These are phyloP conservation scores for Acrossocheilus fasciatus DNA, from an alignment of 2,797 vertebrate genomes.

Conservation along the genomic window DNA sequence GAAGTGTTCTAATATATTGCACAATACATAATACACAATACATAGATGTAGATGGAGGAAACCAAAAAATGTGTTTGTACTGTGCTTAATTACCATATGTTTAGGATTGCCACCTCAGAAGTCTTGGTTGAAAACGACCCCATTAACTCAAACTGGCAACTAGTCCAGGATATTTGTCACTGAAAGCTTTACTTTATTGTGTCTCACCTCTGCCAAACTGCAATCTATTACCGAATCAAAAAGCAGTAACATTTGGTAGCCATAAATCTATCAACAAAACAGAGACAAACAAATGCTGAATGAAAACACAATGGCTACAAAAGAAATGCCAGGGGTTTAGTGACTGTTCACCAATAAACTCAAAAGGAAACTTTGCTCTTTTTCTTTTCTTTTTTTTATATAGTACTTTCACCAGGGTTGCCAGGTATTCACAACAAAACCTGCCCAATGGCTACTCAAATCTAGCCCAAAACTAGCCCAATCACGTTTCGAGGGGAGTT, in stretches of 20 bases:
- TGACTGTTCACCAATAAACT: background rate
- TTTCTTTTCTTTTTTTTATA: background rate
- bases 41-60: background rate
- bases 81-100: conserved; percentile 52
- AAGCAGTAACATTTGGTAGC: conserved; percentile 50
- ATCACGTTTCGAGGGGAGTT: background rate
- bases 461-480: no score
- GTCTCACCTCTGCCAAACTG: conserved; percentile 33
- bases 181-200: conserved; percentile 50
- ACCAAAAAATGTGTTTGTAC: conserved; percentile 22
- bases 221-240: conserved; percentile 47
- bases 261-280: conserved; percentile 43
- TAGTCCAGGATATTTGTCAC: conserved; percentile 43
- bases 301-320: conserved; percentile 36
- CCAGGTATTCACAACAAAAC: background rate
- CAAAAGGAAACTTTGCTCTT: background rate
- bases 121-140: conserved; percentile 58
- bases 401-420: background rate
- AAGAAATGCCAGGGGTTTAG: conserved; percentile 5
- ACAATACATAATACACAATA: background rate
- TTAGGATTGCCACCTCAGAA: conserved; percentile 60
- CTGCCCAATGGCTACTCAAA: background rate
- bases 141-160: conserved; percentile 51
- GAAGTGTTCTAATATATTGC: background rate
- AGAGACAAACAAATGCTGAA: conserved; percentile 39